A percentile compares a stretch with the other conserved stretches of the same genome.
These are phyloP conservation scores for Gobiocypris rarus DNA, from an alignment of 2,113 vertebrate species.

Conservation along the genomic window DNA sequence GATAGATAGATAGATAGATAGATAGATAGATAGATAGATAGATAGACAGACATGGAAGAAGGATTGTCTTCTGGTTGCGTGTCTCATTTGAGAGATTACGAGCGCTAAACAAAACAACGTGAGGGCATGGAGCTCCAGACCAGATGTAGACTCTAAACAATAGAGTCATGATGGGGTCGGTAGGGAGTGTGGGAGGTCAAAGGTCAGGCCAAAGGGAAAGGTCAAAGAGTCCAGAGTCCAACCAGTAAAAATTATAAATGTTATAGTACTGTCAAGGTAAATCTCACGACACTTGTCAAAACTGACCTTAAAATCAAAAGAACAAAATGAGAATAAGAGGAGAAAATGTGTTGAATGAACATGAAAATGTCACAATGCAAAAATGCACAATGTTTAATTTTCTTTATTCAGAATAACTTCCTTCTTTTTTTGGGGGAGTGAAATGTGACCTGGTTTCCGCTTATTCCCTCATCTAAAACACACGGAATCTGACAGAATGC, in stretches of 20 bases:
- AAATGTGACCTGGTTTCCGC: neutral
- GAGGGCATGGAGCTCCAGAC: constrained; percentile 52
- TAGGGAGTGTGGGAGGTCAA: constrained; percentile 52
- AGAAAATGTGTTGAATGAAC: neutral
- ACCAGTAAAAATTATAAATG: neutral
- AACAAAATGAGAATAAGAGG: neutral
- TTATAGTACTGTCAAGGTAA: neutral
- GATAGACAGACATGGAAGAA: neutral
- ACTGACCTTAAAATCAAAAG: neutral
- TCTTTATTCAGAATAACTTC: neutral
- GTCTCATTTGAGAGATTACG: constrained; percentile 46
- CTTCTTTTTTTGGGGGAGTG: neutral
- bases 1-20: too few species aligned
- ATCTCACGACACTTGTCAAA: neutral
- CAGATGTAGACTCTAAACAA: constrained; percentile 68
- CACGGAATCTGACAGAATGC: neutral
- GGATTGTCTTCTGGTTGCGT: constrained; percentile 20
- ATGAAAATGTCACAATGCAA: neutral
- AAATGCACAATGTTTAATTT: neutral
- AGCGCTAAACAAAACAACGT: constrained; percentile 62
- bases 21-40: constrained; percentile 52
- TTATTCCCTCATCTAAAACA: neutral
- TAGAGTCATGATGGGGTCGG: constrained; percentile 55
- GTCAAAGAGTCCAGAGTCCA: constrained; percentile 47
- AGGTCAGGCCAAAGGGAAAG: constrained; percentile 61